Evolutionary conservation across 2,113 vertebrate genomes (phyloP).

Genomic region (Zosterops lateralis): DNA sequence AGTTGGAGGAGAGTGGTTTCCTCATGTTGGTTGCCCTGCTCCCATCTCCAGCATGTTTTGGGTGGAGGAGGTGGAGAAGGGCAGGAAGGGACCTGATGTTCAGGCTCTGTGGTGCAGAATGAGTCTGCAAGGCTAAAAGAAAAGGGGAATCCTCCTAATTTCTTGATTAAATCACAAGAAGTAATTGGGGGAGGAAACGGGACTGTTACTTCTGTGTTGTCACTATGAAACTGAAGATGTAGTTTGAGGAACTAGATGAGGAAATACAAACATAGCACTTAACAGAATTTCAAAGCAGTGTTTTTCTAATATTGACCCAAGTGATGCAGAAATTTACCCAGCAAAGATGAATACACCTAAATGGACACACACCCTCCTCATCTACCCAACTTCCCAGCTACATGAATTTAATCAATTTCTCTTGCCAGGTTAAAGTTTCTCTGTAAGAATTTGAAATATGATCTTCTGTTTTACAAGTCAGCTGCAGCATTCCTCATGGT

Average conservation of each 20-base stretch:
- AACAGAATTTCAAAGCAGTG: neutral
- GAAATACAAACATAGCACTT: neutral
- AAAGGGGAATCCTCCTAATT: neutral
- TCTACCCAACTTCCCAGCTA: neutral
- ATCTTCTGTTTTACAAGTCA: neutral
- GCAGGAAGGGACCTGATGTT: neutral
- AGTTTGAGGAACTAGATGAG: neutral
- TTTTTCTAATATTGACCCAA: neutral
- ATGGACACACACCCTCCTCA: no score
- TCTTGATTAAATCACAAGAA: neutral
- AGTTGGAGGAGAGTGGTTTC: neutral
- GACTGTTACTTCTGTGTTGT: neutral
- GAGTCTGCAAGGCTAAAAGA: neutral
- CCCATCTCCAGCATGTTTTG: rapidly evolving
- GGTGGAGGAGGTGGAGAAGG: neutral
- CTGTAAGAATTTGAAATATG: neutral
- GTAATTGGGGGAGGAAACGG: neutral
- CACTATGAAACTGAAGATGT: neutral
- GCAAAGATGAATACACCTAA: neutral
- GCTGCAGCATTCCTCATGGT: neutral
- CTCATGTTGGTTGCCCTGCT: rapidly evolving
- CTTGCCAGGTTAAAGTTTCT: neutral
- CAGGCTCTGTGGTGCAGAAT: neutral
- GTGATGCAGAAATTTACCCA: neutral
- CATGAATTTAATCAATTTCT: neutral